These are phyloP conservation scores for Dryobotodes eremita DNA, from an alignment of 2,888 invertebrate species.

Conservation along the genomic window DNA sequence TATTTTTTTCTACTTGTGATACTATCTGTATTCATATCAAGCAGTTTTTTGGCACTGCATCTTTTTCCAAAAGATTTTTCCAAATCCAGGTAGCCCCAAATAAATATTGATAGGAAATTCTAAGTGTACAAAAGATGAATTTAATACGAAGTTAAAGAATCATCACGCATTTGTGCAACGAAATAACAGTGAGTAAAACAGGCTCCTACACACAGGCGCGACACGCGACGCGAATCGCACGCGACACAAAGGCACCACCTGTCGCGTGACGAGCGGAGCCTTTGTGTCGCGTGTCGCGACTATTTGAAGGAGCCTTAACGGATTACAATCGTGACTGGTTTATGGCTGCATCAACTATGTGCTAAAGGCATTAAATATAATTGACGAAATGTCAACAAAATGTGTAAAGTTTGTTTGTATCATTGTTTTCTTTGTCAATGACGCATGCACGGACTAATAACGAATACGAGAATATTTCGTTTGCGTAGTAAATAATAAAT, in stretches of 20 bases:
- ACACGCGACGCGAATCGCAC: too few relatives aligned
- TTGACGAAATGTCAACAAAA: slow-evolving; percentile 40
- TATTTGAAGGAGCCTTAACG: too few relatives aligned
- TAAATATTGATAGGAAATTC: slow-evolving; percentile 14
- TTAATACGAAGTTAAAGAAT: background rate
- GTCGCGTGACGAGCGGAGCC: too few relatives aligned
- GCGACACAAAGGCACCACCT: too few relatives aligned
- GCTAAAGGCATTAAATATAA: slow-evolving; percentile 5
- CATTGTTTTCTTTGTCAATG: background rate
- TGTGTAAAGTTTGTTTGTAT: background rate
- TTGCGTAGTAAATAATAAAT: background rate
- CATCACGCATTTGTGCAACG: background rate
- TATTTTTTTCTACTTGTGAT: too few relatives aligned
- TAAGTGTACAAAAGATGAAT: background rate
- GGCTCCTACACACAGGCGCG: too few relatives aligned
- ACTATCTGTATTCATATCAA: too few relatives aligned
- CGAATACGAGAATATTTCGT: background rate
- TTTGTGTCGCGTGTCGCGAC: too few relatives aligned
- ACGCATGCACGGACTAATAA: background rate
- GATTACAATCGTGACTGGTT: slow-evolving; percentile 2
- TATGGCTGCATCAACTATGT: slow-evolving; percentile 16
- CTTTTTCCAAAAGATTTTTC: too few relatives aligned
- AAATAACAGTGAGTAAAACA: background rate
- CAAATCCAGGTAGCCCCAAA: slow-evolving; percentile 3
- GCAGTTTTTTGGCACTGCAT: too few relatives aligned